Conservation (phyloP, 37 sponge, comb jelly and placozoan genomes). For the Mnemiopsis leidyi region DNA sequence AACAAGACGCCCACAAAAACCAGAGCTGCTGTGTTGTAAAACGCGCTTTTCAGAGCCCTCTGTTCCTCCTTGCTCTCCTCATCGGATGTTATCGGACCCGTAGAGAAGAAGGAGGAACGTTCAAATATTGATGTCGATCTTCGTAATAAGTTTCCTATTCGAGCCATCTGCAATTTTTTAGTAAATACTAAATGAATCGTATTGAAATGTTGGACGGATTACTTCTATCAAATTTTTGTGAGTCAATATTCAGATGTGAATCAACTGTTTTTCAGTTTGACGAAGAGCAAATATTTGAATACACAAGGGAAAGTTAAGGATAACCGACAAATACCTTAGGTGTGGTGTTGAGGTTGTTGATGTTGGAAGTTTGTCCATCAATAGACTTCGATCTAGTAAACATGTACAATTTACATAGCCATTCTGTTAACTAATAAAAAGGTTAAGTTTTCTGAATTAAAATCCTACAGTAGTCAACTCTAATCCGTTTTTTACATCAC, state of each 20-base stretch:
- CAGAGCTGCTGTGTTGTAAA: conserved; percentile 58
- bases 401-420: too few species aligned
- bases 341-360: not conserved
- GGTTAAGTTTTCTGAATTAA: too few species aligned
- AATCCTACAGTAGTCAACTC: too few species aligned
- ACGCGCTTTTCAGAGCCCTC: conserved; percentile 44
- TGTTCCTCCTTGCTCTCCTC: conserved; percentile 31
- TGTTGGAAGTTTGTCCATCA: not conserved
- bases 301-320: too few species aligned
- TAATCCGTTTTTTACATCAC: too few species aligned
- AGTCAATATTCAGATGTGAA: not conserved
- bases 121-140: conserved; percentile 29
- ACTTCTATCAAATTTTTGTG: not conserved
- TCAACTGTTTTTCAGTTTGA: not conserved
- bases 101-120: conserved; percentile 15
- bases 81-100: not conserved
- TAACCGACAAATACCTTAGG: not conserved
- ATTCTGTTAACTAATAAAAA: too few species aligned
- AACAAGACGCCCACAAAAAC: conserved; percentile 5
- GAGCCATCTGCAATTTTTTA: not conserved
- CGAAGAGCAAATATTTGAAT: not conserved
- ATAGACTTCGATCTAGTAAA: not conserved
- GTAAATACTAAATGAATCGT: too few species aligned
- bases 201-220: too few species aligned
- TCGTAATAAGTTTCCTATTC: not conserved